Evolutionary conservation across 2,888 invertebrate species (phyloP), one percentile per base, ranked within the genome.

Genomic region (Liopterus haemorrhoidalis): DNA sequence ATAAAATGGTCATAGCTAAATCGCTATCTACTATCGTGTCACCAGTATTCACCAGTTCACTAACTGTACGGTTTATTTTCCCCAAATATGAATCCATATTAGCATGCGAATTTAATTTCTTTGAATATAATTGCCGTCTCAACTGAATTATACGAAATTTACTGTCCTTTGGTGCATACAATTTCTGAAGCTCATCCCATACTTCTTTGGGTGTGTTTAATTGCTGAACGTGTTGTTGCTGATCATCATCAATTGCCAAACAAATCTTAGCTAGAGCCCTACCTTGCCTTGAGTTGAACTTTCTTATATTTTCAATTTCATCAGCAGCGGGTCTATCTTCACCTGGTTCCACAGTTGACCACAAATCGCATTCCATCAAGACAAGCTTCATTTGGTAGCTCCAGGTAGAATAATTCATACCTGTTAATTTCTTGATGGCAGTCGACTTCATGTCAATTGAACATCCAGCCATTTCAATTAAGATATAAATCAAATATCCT

Each of bases 121-220:
- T 16, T 18, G 35, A 41, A 11, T 46, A 24, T 15, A 38, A 24
- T 24, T 46, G 40, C 33, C 46, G 9, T n/a, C 22, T 21, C 16
- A 46, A 35, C 41, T 46, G 45, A 16, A 45, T 39, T 30, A 8
- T 39, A 5, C 45, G 39, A 21, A 9, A 41, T 22, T 41, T 33
- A 16, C 33, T 43, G 20, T 43, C 37, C 37, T 16, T 36, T 19
- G 28, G 16, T 16, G 37, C 43, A 43, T 43, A 43, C 16, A 43
- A 28, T 14, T 24, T 21, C 12, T 16, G 20, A 11, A 37, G 14
- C 27, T 43, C 43, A 11, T 43, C 36, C 43, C 37, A 37, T 14
- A 38, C 43, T 6, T 16, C 8, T 14, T 43, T 43, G 5, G 37
- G 16, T 19, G 37, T 37, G 11, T 19, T 43, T 20, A 43, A 21